Evolutionary conservation across 1,140 invertebrate species (phyloP), one percentile per base, ranked within the genome.

Genomic region (Pentalonia nigronervosa): DNA sequence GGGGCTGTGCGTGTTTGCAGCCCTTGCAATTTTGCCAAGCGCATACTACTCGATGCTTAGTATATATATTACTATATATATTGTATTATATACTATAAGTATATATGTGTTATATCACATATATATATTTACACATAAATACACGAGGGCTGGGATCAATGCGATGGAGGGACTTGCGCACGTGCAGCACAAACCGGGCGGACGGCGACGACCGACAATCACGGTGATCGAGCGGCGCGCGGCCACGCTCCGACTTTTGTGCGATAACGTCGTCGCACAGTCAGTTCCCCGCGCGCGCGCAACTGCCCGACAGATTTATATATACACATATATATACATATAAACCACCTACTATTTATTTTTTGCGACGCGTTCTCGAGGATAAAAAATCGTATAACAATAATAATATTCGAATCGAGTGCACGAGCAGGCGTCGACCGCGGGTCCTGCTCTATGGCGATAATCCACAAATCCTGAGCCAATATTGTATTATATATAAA

Each of bases 351-450:
- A 53, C 47, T 50, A 53, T n/a, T 47, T 14, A 45, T 86, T 1
- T 41, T 47, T 25, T 14, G 30, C 7, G 45, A 86, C 41, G n/a
- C 48, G 87, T 89, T 89, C 48, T 89, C 47, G 87, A 89, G 47
- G n/a, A 89, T 36, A 89, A 34, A 89, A 89, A 53, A 53, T 36
- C 21, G 21, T 53, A 53, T 53, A 36, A 89, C n/a, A 53, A 88
- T 34, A 83, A 92, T 83, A 92, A 92, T 92, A 92, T 84, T 84
- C 47, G 76, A 47, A 83, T 92, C 76, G 91, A 92, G 91, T 92
- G 91, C 91, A 7, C 45, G 47, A 53, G 91, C 91, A 92, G 91
- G 90, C 88, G 88, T 90, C 34, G 41, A 9, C 47, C 47, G 87
- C 23, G n/a, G 47, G n/a, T 50, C 47, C 48, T 90, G 88, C 11